Percentiles rank a stretch among this genome's conserved stretches.
These are phyloP conservation scores for Ataeniobius toweri DNA, from an alignment of 2,797 vertebrate species.

Conservation along the genomic window DNA sequence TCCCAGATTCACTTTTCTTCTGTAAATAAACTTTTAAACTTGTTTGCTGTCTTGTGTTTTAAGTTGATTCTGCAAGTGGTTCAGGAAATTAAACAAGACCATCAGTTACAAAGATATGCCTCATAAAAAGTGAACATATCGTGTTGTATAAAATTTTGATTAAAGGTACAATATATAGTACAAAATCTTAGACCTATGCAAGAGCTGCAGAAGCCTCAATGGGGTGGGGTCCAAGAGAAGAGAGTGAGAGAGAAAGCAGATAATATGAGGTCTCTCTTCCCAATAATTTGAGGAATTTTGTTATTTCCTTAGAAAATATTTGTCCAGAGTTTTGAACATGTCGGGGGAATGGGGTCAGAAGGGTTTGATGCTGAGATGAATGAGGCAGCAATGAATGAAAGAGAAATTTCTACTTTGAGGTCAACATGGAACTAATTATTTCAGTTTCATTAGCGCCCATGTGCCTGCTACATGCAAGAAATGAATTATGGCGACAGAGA, in stretches of 20 bases:
- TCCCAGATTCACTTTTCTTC: too few species aligned
- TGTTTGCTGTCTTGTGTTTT: too few species aligned
- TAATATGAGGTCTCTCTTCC: slow-evolving; percentile 74
- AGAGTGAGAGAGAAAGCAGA: slow-evolving; percentile 49
- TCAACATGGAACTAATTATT: slow-evolving; percentile 62
- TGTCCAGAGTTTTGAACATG: slow-evolving; percentile 69
- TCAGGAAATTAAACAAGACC: too few species aligned
- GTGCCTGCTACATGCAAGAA: slow-evolving; percentile 32
- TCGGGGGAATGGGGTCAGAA: slow-evolving; percentile 41
- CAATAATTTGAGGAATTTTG: slow-evolving; percentile 84
- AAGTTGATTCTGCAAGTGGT: too few species aligned
- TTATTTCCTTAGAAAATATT: slow-evolving; percentile 84
- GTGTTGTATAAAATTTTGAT: slow-evolving; percentile 49
- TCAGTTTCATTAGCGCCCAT: slow-evolving; percentile 51
- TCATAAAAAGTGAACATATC: slow-evolving; percentile 36
- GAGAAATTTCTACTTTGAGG: slow-evolving; percentile 42
- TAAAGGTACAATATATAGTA: slow-evolving; percentile 37
- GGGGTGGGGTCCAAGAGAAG: slow-evolving; percentile 44
- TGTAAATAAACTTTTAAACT: too few species aligned
- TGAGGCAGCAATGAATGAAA: slow-evolving; percentile 51
- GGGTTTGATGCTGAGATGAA: slow-evolving; percentile 53
- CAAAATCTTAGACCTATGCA: slow-evolving; percentile 27
- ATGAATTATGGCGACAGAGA: slow-evolving; percentile 8
- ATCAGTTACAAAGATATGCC: slow-evolving; percentile 12
- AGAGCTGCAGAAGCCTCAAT: slow-evolving; percentile 44